Conservation (phyloP, 2,797 vertebrate species). For the Peromyscus eremicus region DNA sequence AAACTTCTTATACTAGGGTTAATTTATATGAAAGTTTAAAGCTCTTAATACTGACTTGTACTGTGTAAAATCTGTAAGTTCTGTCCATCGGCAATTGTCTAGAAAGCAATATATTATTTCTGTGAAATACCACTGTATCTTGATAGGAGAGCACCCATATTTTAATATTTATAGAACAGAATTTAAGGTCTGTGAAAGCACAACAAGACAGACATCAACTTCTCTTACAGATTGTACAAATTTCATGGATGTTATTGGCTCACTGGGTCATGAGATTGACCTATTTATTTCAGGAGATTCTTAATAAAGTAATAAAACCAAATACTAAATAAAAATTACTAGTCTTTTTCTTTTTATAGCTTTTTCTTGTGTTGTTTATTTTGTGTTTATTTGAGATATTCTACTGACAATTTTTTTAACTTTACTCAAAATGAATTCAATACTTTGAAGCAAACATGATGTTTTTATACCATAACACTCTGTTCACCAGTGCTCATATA, state of each 20-base stretch:
- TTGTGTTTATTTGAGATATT: neutral
- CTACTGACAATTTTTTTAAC: neutral
- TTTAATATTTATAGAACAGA: neutral
- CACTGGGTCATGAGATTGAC: neutral
- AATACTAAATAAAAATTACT: neutral
- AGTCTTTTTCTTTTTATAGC: neutral
- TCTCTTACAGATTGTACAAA: neutral
- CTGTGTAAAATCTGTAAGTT: neutral
- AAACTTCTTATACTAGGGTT: neutral
- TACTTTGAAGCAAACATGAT: neutral
- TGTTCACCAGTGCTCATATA: neutral
- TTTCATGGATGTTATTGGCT: neutral
- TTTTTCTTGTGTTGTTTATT: neutral
- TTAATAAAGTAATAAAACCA: neutral
- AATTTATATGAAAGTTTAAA: neutral
- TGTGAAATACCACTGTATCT: neutral
- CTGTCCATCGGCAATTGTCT: neutral
- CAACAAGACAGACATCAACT: neutral
- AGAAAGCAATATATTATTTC: neutral
- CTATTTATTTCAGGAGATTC: neutral
- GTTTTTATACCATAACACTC: neutral
- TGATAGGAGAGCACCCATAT: neutral
- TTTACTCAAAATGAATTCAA: conserved; percentile 32
- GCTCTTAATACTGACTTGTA: neutral
- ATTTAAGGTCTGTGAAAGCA: neutral